These are phyloP conservation scores for Halcyon senegalensis DNA, from an alignment of 2,113 vertebrate species.

Conservation along the genomic window DNA sequence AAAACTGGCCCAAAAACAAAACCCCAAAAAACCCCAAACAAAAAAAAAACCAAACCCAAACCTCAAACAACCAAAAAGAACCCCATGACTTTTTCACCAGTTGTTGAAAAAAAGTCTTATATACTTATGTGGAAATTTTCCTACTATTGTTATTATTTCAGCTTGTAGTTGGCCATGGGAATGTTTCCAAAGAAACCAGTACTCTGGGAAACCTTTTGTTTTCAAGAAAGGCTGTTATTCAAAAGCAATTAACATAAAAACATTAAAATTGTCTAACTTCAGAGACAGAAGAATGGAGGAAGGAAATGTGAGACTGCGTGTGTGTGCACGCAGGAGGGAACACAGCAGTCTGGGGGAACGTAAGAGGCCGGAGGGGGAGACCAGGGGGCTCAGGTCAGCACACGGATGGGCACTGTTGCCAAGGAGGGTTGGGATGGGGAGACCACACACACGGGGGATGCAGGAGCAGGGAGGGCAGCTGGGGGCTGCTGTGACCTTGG, in stretches of 20 bases:
- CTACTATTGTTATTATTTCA: conserved; percentile 55
- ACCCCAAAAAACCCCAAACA: background rate
- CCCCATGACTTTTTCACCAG: background rate
- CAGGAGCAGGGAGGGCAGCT: background rate
- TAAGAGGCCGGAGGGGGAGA: background rate
- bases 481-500: background rate
- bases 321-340: background rate
- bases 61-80: background rate
- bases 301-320: background rate
- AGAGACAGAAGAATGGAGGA: conserved; percentile 5
- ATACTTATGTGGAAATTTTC: conserved; percentile 22
- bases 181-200: conserved; percentile 38
- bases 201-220: conserved; percentile 55
- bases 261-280: conserved; percentile 24
- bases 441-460: accelerated
- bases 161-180: conserved; percentile 41
- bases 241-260: conserved; percentile 53
- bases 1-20: background rate
- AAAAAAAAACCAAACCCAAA: background rate
- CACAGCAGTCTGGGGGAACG: background rate
- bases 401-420: accelerated
- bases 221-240: conserved; percentile 41
- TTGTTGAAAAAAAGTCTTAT: background rate
- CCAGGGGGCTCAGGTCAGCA: too few relatives aligned
- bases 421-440: accelerated